Base-by-base conservation (phyloP, 2,113 vertebrate genomes). In the Ictalurus punctatus region DNA sequence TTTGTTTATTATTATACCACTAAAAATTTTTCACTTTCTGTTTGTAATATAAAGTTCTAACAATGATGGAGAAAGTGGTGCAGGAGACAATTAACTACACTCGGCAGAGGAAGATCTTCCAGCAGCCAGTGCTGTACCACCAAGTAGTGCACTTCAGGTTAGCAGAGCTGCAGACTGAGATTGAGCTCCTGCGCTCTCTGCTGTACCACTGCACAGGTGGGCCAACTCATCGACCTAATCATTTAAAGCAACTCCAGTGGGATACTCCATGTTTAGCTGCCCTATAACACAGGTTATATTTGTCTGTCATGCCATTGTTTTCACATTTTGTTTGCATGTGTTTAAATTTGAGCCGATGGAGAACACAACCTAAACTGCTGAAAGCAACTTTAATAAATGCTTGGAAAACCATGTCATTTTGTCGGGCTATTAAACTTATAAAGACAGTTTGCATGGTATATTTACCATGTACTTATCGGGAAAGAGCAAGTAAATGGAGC, bases 101-200 rank as follows among this genome's bases (percentile, higher is more conserved):
- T 0, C 63, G 65, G 3, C 96, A 97, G 91, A 92, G 96, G 86
- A 95, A 95, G 89, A 94, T 95, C 88, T 98, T 97, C 92, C 93
- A 90, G 27, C 92, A 90, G 85, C 90, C 97, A 0, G 86, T 98
- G 52, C 95, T 98, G 87, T 37, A 96, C 90, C 95, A 97, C 94
- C 97, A 98, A 91, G n/a, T 91, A 0, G 96, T 98, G 84, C 96
- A 97, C 84, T 98, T 96, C 93, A 94, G 95, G 88, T 91, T 98
- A 93, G 97, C 97, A 0, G 96, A 98, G 94, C 93, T 97, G 89
- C 94, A 96, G 58, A 97, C 96, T 0, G 96, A 98, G 58, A 89
- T 97, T 3, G 97, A 98, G 93, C 95, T 97, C 30, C 95, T 98
- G 3, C 96, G 96, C 81, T 95, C 97, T 0, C 95, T 98, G 82